Percentiles rank a stretch among this genome's conserved stretches.
These are phyloP conservation scores for Megalops atlanticus DNA, from an alignment of 2,113 vertebrate genomes.

Conservation along the genomic window DNA sequence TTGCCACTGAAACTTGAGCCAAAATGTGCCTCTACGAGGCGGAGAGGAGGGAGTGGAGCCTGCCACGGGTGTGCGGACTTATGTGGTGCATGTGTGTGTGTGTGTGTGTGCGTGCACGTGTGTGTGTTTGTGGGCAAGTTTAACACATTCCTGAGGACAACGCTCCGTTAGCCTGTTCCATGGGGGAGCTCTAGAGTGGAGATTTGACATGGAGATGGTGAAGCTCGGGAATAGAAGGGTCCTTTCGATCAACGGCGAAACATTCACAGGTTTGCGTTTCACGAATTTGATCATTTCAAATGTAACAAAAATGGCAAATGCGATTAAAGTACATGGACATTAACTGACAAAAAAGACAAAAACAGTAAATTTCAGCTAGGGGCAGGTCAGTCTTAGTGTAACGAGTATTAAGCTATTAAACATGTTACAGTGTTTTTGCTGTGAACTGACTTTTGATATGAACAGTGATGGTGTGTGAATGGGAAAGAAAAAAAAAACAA, in stretches of 20 bases:
- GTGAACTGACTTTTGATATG: slow-evolving; percentile 5
- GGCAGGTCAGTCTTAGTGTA: neutral
- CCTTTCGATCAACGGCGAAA: neutral
- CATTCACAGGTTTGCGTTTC: neutral
- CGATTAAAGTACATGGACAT: neutral
- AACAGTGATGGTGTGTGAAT: slow-evolving; percentile 52
- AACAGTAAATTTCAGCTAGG: neutral
- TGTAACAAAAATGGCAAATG: neutral
- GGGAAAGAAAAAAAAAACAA: slow-evolving; percentile 34
- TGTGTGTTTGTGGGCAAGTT: slow-evolving; percentile 75
- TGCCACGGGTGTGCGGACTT: slow-evolving; percentile 68
- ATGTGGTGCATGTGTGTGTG: slow-evolving; percentile 40
- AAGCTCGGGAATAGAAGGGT: neutral
- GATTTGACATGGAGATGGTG: slow-evolving; percentile 2
- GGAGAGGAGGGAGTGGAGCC: slow-evolving; percentile 89
- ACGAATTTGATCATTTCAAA: neutral
- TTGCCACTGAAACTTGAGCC: slow-evolving; percentile 99
- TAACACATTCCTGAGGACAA: slow-evolving; percentile 98
- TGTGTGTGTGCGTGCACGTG: slow-evolving; percentile 6
- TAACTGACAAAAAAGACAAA: slow-evolving; percentile 3
- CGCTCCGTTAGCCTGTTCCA: slow-evolving; percentile 88
- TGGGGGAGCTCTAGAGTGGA: slow-evolving; percentile 77
- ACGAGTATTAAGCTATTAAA: slow-evolving; percentile 10
- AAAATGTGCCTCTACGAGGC: slow-evolving; percentile 99
- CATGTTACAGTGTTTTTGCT: slow-evolving; percentile 9